A percentile compares a stretch with the other conserved stretches of the same genome.
These are phyloP conservation scores for Seira sanloemensis DNA, from an alignment of 2,888 invertebrate genomes.

Conservation along the genomic window DNA sequence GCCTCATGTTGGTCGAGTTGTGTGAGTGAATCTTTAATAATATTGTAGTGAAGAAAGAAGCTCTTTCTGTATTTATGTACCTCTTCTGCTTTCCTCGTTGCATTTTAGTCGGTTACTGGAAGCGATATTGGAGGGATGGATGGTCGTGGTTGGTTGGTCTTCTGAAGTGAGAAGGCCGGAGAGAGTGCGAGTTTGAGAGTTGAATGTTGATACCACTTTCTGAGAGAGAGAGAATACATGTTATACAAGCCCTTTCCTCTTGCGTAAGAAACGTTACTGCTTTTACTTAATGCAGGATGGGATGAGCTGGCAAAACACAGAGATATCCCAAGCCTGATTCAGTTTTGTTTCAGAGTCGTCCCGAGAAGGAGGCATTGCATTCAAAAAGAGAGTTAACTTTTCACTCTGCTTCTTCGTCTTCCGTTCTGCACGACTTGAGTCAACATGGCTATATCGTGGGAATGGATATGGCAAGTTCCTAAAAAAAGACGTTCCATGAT, in stretches of 20 bases:
- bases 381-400: background rate
- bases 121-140: background rate
- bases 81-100: background rate
- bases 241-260: too few species aligned
- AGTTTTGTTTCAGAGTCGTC: conserved; percentile 32
- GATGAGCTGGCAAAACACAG: conserved; percentile 7
- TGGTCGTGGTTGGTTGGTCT: background rate
- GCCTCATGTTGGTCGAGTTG: background rate
- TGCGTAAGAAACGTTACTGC: too few species aligned
- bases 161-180: background rate
- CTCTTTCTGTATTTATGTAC: too few species aligned
- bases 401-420: background rate
- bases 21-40: background rate
- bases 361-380: conserved; percentile 36
- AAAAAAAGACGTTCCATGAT: background rate
- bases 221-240: too few species aligned
- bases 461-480: background rate
- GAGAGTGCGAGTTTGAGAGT: background rate
- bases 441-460: background rate
- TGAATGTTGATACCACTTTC: too few species aligned
- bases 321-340: conserved; percentile 32
- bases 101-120: background rate
- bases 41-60: background rate
- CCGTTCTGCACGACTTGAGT: conserved; percentile 4
- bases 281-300: too few species aligned